Conservation (phyloP, 2,888 invertebrate species). For the Spisula subtruncata region DNA sequence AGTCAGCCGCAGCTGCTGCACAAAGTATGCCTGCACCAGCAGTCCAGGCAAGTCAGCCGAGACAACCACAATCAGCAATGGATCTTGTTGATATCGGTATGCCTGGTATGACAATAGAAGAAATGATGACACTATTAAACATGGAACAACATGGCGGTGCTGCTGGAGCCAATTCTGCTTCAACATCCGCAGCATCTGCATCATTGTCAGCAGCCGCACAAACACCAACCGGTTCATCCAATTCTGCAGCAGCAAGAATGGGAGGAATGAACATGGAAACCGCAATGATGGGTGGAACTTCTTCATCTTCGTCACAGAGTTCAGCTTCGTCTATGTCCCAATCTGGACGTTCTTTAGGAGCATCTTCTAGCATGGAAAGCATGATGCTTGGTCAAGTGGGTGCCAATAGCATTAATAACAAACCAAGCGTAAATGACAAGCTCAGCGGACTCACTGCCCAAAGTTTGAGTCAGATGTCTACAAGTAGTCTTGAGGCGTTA, state of each 20-base stretch:
- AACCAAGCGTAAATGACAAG: background rate
- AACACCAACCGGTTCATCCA: background rate
- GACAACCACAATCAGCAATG: slow-evolving; percentile 29
- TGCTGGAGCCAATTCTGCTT: background rate
- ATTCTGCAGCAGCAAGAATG: background rate
- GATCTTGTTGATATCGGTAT: slow-evolving; percentile 48
- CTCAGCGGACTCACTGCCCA: background rate
- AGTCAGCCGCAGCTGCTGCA: background rate
- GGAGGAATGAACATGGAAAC: background rate
- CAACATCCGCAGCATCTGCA: background rate
- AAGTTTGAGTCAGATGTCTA: slow-evolving; percentile 9
- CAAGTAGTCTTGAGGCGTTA: background rate
- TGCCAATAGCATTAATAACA: background rate
- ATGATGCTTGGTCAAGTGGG: background rate
- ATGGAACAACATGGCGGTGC: slow-evolving; percentile 40
- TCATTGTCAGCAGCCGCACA: no score
- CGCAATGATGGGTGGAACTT: background rate
- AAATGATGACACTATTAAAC: slow-evolving; percentile 59
- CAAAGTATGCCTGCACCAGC: background rate
- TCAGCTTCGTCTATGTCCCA: background rate
- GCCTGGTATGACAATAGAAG: slow-evolving; percentile 53
- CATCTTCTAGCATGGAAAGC: background rate
- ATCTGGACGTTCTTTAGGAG: background rate
- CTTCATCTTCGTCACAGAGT: background rate
- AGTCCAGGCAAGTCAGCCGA: background rate